Conservation (phyloP, 2,888 invertebrate genomes). For the Phorcus lineatus region DNA sequence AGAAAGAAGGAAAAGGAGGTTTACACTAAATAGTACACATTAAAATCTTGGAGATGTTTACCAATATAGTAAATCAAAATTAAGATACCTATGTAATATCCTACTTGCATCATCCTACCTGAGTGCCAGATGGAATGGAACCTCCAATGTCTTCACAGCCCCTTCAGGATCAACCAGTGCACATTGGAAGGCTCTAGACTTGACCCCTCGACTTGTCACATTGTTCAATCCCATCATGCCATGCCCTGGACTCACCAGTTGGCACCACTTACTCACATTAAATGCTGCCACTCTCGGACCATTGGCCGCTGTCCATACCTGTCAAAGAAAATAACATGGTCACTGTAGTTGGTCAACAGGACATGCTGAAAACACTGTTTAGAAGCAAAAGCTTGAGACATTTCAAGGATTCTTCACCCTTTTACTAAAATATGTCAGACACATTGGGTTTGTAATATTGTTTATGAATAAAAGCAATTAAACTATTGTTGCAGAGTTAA, state of each 20-base stretch:
- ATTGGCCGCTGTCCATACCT: slow-evolving; percentile 90
- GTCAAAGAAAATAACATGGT: neutral
- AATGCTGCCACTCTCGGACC: slow-evolving; percentile 94
- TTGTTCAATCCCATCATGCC: slow-evolving; percentile 86
- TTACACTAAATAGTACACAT: too few species aligned
- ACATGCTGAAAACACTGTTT: too few species aligned
- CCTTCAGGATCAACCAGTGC: slow-evolving; percentile 90
- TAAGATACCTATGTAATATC: too few species aligned
- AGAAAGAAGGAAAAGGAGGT: neutral
- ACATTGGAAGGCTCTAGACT: slow-evolving; percentile 77
- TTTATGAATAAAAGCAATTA: too few species aligned
- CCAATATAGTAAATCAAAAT: too few species aligned
- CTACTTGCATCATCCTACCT: slow-evolving; percentile 72
- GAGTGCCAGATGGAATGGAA: slow-evolving; percentile 93
- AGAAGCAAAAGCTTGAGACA: too few species aligned
- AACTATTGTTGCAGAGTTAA: too few species aligned
- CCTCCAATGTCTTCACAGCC: slow-evolving; percentile 86
- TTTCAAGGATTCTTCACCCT: too few species aligned
- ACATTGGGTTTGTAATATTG: too few species aligned
- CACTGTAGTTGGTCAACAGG: too few species aligned
- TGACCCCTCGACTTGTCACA: slow-evolving; percentile 71
- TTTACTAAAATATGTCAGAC: too few species aligned
- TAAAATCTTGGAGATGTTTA: too few species aligned
- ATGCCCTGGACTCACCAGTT: slow-evolving; percentile 84
- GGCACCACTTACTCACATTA: slow-evolving; percentile 87